Conservation (phyloP, 64 coral and sea anemone species). For the Pachyseris speciosa region DNA sequence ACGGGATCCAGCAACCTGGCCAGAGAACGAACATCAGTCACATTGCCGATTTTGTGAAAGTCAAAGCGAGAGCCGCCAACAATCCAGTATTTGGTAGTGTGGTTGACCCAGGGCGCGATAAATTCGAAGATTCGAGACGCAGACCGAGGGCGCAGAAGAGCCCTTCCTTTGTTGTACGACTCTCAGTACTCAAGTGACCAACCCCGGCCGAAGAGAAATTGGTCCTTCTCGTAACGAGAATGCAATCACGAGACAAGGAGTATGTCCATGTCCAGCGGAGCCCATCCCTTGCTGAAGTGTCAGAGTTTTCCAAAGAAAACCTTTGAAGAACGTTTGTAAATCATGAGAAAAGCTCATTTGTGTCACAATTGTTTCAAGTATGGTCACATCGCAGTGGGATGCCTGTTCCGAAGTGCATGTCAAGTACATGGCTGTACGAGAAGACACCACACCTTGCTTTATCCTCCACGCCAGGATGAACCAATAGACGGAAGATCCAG, state of each 20-base stretch:
- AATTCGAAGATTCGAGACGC: not conserved
- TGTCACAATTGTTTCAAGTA: slow-evolving; percentile 40
- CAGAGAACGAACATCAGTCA: slow-evolving; percentile 26
- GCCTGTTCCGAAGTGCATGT: not conserved
- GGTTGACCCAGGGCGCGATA: not conserved
- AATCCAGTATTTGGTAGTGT: slow-evolving; percentile 53
- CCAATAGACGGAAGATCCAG: no score
- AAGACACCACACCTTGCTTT: slow-evolving; percentile 40
- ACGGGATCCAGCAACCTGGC: slow-evolving; percentile 31
- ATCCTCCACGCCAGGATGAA: not conserved
- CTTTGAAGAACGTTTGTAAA: slow-evolving; percentile 1
- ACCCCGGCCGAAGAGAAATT: not conserved
- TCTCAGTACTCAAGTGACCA: not conserved
- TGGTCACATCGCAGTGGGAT: slow-evolving; percentile 19
- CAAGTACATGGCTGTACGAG: not conserved
- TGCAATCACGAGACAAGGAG: not conserved
- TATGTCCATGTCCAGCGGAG: not conserved
- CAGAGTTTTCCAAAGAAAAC: not conserved
- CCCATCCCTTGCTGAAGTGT: not conserved
- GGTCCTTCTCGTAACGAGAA: not conserved
- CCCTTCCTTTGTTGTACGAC: not conserved
- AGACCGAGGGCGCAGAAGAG: not conserved
- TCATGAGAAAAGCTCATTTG: slow-evolving; percentile 12
- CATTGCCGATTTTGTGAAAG: slow-evolving; percentile 44
- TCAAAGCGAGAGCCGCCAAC: slow-evolving; percentile 47